phyloP scores from a whole-genome alignment of 2,797 vertebrate species.

The Lemur catta region DNA sequence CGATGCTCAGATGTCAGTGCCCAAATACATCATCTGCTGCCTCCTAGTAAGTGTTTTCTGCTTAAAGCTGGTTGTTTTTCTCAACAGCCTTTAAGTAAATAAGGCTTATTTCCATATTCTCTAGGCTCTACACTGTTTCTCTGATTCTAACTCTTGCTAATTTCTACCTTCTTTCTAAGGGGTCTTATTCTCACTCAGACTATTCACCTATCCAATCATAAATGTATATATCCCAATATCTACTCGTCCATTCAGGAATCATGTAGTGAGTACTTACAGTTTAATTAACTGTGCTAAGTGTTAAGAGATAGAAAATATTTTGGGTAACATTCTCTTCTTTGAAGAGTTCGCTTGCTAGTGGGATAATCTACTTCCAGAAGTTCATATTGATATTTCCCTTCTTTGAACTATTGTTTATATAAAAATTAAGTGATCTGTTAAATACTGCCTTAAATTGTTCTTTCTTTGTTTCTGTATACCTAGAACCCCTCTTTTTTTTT shows the following conservation, averaged over 20 bases:
- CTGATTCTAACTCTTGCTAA: neutral
- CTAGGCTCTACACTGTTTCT: neutral
- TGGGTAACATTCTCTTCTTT: neutral
- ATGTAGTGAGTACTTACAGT: neutral
- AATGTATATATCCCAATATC: neutral
- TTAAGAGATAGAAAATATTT: neutral
- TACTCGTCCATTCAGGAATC: neutral
- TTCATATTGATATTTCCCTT: neutral
- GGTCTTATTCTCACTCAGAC: neutral
- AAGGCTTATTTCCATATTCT: neutral
- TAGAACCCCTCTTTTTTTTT: neutral
- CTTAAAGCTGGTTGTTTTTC: neutral
- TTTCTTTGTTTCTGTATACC: neutral
- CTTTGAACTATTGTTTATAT: constrained; percentile 22
- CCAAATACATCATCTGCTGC: constrained; percentile 17
- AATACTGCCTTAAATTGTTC: neutral
- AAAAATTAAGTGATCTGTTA: constrained; percentile 34
- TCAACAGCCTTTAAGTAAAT: neutral
- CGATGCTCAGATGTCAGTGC: neutral
- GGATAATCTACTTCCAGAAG: neutral
- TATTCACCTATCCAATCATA: neutral
- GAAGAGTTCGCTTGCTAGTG: neutral
- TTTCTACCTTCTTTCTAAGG: neutral
- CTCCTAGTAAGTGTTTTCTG: neutral
- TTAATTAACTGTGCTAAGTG: neutral